phyloP scores from a whole-genome alignment of 30 jellyfish, hydroid and myxozoan genomes.

The Cassiopea andromeda region DNA sequence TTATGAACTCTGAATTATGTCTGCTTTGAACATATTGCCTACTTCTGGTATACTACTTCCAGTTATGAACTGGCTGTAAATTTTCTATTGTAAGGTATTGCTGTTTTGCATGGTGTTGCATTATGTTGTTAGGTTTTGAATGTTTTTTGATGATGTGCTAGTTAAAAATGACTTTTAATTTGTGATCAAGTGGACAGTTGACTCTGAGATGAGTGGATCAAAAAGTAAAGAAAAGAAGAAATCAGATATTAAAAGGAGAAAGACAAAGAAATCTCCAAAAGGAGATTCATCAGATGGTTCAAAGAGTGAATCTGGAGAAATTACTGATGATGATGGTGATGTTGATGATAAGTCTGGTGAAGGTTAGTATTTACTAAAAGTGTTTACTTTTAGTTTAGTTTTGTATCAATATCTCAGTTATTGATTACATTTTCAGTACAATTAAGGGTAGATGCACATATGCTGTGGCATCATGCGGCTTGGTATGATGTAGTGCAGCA shows the following conservation, averaged over 20 bases:
- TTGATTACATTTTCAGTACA: too few species aligned
- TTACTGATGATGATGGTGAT: slow-evolving; percentile 65
- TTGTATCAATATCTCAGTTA: too few species aligned
- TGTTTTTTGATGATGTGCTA: background rate
- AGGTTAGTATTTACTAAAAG: too few species aligned
- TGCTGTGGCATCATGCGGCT: too few species aligned
- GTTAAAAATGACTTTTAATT: slow-evolving; percentile 75
- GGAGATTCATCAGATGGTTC: slow-evolving; percentile 61
- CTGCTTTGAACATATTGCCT: too few species aligned
- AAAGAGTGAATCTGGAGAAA: slow-evolving; percentile 64
- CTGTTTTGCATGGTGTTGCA: background rate
- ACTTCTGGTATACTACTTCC: too few species aligned
- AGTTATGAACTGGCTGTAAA: too few species aligned
- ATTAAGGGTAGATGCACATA: too few species aligned
- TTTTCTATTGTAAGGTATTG: too few species aligned
- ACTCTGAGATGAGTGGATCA: slow-evolving; percentile 77
- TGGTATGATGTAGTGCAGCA: too few species aligned
- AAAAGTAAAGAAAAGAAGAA: slow-evolving; percentile 62
- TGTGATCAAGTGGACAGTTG: slow-evolving; percentile 78
- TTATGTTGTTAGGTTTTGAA: background rate
- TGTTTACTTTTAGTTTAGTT: too few species aligned
- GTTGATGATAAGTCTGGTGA: slow-evolving; percentile 18
- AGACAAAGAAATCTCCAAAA: slow-evolving; percentile 2
- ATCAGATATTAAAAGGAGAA: slow-evolving; percentile 1
- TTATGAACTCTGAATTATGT: too few species aligned